A percentile compares a stretch with the other conserved stretches of the same genome.
phyloP scores from a whole-genome alignment of 2,113 vertebrate genomes.

The Eulemur rufifrons region DNA sequence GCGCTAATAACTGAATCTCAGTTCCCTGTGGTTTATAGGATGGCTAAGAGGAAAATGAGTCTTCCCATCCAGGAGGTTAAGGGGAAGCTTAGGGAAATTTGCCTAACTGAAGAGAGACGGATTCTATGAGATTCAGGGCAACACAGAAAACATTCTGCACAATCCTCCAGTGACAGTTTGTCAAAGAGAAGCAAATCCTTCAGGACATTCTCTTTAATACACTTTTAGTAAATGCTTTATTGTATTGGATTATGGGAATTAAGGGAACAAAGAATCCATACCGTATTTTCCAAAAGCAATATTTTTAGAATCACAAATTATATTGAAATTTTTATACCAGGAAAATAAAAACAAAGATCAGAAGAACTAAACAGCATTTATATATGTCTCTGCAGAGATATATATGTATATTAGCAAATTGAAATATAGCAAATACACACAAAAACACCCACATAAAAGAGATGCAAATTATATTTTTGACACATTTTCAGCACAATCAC shows the following conservation, averaged over 20 bases:
- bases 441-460: constrained; percentile 77
- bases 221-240: constrained; percentile 81
- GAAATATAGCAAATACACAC: constrained; percentile 79
- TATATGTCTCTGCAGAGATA: constrained; percentile 81
- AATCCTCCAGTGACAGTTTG: constrained; percentile 62
- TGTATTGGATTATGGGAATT: constrained; percentile 79
- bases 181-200: constrained; percentile 72
- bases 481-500: constrained; percentile 82
- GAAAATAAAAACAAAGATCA: constrained; percentile 82
- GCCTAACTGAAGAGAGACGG: constrained; percentile 34
- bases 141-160: neutral
- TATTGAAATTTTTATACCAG: constrained; percentile 78
- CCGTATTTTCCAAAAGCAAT: constrained; percentile 78
- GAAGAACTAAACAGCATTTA: constrained; percentile 81
- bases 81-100: neutral
- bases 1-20: neutral
- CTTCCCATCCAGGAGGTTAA: neutral
- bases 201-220: constrained; percentile 79
- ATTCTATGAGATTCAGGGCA: constrained; percentile 36
- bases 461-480: constrained; percentile 83
- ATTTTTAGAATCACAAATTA: constrained; percentile 81
- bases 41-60: neutral
- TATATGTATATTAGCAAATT: constrained; percentile 82
- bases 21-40: neutral
- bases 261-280: constrained; percentile 68